Conservation (phyloP, 2,113 vertebrate genomes). For the Cyrtonyx montezumae region DNA sequence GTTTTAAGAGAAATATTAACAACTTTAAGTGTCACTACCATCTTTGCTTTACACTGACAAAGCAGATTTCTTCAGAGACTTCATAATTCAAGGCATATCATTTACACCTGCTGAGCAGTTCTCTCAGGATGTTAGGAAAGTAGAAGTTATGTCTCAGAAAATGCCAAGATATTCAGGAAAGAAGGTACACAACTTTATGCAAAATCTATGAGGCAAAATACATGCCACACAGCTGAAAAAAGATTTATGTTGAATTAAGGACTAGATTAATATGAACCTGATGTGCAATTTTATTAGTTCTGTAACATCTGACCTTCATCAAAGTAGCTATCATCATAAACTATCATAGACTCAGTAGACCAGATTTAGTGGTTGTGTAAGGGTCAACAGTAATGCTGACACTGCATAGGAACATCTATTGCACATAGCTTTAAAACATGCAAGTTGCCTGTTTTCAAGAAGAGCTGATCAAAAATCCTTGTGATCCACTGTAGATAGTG, state of each 20-base stretch:
- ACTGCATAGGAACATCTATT: neutral
- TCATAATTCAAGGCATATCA: neutral
- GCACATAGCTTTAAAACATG: constrained; percentile 12
- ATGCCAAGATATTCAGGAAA: neutral
- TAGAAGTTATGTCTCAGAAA: neutral
- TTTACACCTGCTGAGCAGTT: neutral
- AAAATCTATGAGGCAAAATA: neutral
- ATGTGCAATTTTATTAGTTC: constrained; percentile 40
- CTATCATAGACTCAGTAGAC: constrained; percentile 16
- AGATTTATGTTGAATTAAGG: neutral
- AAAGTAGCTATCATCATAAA: constrained; percentile 13
- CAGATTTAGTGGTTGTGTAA: constrained; percentile 16
- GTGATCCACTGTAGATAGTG: neutral
- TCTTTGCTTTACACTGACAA: neutral
- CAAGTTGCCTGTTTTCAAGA: neutral
- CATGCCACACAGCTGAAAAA: neutral
- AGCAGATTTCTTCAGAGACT: neutral
- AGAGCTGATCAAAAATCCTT: neutral
- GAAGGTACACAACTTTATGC: neutral
- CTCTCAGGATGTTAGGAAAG: neutral
- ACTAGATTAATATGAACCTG: constrained; percentile 37
- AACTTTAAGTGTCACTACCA: neutral
- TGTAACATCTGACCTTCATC: constrained; percentile 31
- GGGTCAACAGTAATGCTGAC: neutral
- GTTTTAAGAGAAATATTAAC: neutral